Evolutionary conservation across 2,113 vertebrate genomes (phyloP), one percentile per base, ranked within the genome.

Genomic region (Phrynosoma platyrhinos): DNA sequence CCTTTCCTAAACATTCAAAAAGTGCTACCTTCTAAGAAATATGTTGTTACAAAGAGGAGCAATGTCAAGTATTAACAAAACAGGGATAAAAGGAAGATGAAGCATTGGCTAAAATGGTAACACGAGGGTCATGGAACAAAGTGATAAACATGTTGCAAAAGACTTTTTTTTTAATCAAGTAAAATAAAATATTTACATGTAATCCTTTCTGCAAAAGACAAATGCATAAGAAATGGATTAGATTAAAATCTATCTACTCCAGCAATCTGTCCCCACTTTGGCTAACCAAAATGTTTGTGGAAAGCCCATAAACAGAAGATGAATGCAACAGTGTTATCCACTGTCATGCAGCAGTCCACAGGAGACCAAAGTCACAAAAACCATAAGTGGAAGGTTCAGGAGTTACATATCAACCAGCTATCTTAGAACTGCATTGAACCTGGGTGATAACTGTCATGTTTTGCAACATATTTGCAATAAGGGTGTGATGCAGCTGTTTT

Each of bases 381-480:
- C 10, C 71, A 12, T 40, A 62, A 62, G 25, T 36, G 16, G 14
- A 18, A 16, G 69, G 40, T 30, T 71, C 85, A 12, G 32, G 64
- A 71, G 21, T 2, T 76, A 75, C 58, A 84, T 27, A 75, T 5
- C 55, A 69, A 90, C 55, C 21, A 5, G 77, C 36, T 85, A 94
- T 58, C 78, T 55, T 83, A 53, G 13, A 84, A 88, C 88, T 90
- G 91, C 32, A 68, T 55, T 86, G 71, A 85, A 90, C 40, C 10
- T 53, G 16, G 86, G 88, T 91, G 3, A 23, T 77, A 42, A 47
- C 62, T 84, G 30, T 52, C 85, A 30, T 0, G 0, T 85, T 71
- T 87, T 83, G 47, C 55, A 91, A 83, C 82, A 88, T 88, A n/a
- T 80, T 93, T 91, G n/a, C 82, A 27, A 53, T 74, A 85, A 78